These are phyloP conservation scores for Phengaris arion DNA, from an alignment of 2,888 invertebrate genomes.

Conservation along the genomic window DNA sequence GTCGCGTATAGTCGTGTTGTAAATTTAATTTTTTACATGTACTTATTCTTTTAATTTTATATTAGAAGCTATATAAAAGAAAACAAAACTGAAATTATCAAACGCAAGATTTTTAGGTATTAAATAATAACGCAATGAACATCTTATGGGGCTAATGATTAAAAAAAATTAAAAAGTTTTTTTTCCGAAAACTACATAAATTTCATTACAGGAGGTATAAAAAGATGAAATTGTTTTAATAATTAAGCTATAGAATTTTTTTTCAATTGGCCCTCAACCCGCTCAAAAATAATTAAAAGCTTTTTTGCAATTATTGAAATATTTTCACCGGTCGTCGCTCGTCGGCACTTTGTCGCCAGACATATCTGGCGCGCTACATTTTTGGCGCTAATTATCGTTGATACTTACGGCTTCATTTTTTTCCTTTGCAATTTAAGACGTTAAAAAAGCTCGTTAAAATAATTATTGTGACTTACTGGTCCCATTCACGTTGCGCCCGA, in stretches of 20 bases:
- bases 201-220: neutral
- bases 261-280: neutral
- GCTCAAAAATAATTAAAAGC: conserved; percentile 16
- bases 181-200: neutral
- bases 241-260: conserved; percentile 6
- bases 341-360: conserved; percentile 17
- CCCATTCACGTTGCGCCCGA: conserved; percentile 82
- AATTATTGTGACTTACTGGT: conserved; percentile 77
- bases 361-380: conserved; percentile 22
- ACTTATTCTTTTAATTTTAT: too few relatives aligned
- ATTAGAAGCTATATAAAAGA: too few relatives aligned
- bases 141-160: too few relatives aligned
- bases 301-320: conserved; percentile 17
- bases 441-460: conserved; percentile 41
- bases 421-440: conserved; percentile 19
- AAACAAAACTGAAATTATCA: too few relatives aligned
- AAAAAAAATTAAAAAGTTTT: neutral
- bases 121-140: too few relatives aligned
- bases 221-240: neutral
- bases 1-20: too few relatives aligned
- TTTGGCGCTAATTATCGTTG: conserved; percentile 27
- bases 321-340: conserved; percentile 20
- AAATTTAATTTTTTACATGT: too few relatives aligned
- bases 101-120: neutral
- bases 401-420: conserved; percentile 14